Evolutionary conservation across 2,797 vertebrate genomes (phyloP), one percentile per base, ranked within the genome.

Genomic region (Cryptoblepharus egeriae): DNA sequence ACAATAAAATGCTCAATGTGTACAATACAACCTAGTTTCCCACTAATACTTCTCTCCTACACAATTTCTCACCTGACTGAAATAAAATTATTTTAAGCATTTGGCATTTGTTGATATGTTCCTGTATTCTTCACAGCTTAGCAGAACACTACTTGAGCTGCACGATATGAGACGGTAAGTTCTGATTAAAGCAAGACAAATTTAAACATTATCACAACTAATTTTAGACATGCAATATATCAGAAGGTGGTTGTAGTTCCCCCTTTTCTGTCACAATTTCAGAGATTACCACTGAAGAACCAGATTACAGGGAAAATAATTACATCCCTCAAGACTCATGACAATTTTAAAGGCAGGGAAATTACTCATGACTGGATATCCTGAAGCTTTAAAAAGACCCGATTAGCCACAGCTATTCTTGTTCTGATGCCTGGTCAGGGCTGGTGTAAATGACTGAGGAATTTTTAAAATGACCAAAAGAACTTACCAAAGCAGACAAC

Each of bases 401-500:
- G 42, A 79, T 3, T 49, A 70, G 64, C 20, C 58, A 52, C 65
- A 74, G 35, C 28, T 28, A 42, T 13, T 86, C 81, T 75, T 77
- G 15, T 63, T 78, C 39, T 45, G 49, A 85, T 28, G 4, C 28
- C 8, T 2, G 60, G 32, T 5, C 45, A 82, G 57, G 55, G 60
- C 24, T 0, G 0, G 74, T 77, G 42, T 30, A 83, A 84, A 87
- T 9, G 4, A 35, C 58, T 32, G 63, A 73, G 69, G 24, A 75
- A 86, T 69, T 77, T 35, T 42, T 64, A 72, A 89, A 87, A 74
- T 52, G 80, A 86, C 0, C 0, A 88, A 85, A 91, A 89, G 73
- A 71, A 92, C 92, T 93, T 87, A 93, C 93, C 91, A 15, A 82
- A 82, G 89, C 81, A 84, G 88, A 81, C 55, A 69, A 2, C 1